Percentiles rank a stretch among this genome's conserved stretches.
These are phyloP conservation scores for Sarcophilus harrisii DNA, from an alignment of 2,797 vertebrate species.

Conservation along the genomic window DNA sequence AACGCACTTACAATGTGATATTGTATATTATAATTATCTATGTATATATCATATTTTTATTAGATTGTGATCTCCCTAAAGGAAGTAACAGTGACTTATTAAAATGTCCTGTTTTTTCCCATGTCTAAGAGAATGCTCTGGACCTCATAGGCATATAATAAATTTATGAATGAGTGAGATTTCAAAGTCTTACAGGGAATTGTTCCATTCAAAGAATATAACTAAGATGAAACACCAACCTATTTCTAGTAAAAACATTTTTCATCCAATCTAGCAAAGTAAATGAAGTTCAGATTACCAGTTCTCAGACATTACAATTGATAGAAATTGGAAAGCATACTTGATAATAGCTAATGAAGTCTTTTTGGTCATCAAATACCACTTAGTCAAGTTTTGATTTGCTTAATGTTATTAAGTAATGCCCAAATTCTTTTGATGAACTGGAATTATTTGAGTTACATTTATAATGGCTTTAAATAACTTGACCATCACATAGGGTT, in stretches of 20 bases:
- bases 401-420: neutral
- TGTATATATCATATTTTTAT: neutral
- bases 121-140: neutral
- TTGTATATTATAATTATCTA: neutral
- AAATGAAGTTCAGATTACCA: neutral
- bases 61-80: neutral
- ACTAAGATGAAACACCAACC: too few species aligned
- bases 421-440: neutral
- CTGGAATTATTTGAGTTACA: accelerated
- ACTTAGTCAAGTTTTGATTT: neutral
- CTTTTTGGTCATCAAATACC: neutral
- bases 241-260: neutral
- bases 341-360: neutral
- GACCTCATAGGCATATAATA: neutral
- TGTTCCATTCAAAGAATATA: neutral
- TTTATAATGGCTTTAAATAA: neutral
- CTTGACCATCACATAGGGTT: neutral
- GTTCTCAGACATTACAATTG: too few species aligned
- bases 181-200: neutral
- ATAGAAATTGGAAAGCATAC: neutral
- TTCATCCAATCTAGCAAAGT: neutral
- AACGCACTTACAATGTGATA: neutral
- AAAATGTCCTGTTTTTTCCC: too few species aligned
- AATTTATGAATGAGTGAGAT: neutral
- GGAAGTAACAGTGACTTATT: neutral